phyloP scores from a whole-genome alignment of 2,797 vertebrate genomes.

The Spinibarbus caldwelli region DNA sequence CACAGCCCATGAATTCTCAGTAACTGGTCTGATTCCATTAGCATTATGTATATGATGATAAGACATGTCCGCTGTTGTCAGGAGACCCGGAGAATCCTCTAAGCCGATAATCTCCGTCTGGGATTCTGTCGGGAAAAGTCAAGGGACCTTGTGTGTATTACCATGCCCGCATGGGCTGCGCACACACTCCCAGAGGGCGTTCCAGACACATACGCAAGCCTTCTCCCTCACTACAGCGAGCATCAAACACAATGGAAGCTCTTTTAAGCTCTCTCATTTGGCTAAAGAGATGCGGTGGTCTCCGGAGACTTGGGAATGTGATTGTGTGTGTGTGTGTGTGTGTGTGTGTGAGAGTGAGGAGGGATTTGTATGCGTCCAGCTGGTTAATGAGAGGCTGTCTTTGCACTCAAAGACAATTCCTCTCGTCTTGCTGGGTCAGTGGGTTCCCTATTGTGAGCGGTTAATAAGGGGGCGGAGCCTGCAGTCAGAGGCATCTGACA shows the following conservation, averaged over 20 bases:
- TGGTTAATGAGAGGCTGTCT: conserved; percentile 53
- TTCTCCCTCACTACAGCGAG: conserved; percentile 28
- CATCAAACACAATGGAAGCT: conserved; percentile 46
- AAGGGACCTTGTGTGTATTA: conserved; percentile 45
- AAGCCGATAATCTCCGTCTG: conserved; percentile 56
- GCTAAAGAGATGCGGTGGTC: conserved; percentile 35
- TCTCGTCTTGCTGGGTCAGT: conserved; percentile 35
- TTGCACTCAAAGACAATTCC: conserved; percentile 31
- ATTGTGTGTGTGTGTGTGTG: conserved; percentile 12
- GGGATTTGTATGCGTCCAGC: conserved; percentile 40
- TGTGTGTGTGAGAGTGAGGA: background rate
- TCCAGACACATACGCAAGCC: background rate
- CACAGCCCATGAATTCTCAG: background rate
- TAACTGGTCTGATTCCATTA: conserved; percentile 20
- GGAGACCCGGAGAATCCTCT: conserved; percentile 46
- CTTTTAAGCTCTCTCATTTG: conserved; percentile 37
- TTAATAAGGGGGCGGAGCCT: conserved; percentile 46
- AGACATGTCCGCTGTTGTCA: conserved; percentile 29
- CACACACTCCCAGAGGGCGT: conserved; percentile 11
- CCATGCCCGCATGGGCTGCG: background rate
- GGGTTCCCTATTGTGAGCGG: conserved; percentile 47
- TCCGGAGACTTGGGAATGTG: conserved; percentile 36
- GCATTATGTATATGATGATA: conserved; percentile 35
- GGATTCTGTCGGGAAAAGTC: conserved; percentile 40
- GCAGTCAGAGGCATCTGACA: conserved; percentile 37